phyloP scores from a whole-genome alignment of 1,140 invertebrate species.

The Arion vulgaris region DNA sequence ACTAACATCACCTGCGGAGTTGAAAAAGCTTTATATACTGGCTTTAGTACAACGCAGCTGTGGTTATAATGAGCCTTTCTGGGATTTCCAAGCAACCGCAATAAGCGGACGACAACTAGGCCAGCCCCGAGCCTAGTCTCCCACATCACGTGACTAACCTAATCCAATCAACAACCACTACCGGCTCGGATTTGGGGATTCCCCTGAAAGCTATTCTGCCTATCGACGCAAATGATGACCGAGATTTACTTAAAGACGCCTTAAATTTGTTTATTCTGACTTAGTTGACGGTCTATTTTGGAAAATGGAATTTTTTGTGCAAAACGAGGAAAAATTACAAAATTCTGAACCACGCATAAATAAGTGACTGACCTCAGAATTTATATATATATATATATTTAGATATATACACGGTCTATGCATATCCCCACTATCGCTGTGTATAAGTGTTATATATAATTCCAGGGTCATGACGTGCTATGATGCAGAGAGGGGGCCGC shows the following conservation, averaged over 20 bases:
- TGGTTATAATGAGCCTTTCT: neutral
- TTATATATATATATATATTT: no score
- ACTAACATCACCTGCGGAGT: neutral
- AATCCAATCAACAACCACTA: slow-evolving; percentile 12
- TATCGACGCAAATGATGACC: neutral
- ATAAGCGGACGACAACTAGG: neutral
- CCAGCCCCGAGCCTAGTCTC: neutral
- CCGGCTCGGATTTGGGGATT: neutral
- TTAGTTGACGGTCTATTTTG: no score
- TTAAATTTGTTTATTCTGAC: no score
- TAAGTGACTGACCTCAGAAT: no score
- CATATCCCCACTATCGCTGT: no score
- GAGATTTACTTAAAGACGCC: neutral
- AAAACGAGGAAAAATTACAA: no score
- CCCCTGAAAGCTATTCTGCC: slow-evolving; percentile 14
- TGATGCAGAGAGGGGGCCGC: no score
- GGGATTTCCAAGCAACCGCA: slow-evolving; percentile 11
- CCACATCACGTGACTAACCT: neutral
- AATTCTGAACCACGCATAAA: no score
- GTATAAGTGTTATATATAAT: no score
- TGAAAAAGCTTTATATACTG: neutral
- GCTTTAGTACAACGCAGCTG: neutral
- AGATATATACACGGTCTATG: no score
- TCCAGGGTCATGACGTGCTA: no score
- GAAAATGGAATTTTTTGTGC: no score